Evolutionary conservation across 2,113 vertebrate genomes (phyloP).

Genomic region (Periophthalmodon schlosseri): DNA sequence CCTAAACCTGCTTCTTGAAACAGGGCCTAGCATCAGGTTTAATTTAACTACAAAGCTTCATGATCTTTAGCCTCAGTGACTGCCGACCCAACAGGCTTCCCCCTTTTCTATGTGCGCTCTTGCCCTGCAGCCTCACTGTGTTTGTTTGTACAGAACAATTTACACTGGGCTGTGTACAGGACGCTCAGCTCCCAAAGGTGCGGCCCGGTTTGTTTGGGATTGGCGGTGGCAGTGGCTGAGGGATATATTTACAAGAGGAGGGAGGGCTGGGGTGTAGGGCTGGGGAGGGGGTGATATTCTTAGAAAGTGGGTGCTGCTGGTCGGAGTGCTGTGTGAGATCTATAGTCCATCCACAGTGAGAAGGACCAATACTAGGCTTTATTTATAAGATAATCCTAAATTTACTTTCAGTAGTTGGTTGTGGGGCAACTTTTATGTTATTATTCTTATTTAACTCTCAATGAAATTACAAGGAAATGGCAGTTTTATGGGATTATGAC

Average conservation of each 20-base stretch:
- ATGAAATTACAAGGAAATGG: constrained; percentile 33
- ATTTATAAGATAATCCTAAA: background rate
- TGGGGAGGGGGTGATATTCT: background rate
- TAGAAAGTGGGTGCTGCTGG: background rate
- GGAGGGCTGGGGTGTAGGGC: background rate
- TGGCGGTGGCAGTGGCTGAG: constrained; percentile 13
- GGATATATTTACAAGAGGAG: constrained; percentile 42
- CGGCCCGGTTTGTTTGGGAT: constrained; percentile 35
- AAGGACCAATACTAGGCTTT: background rate
- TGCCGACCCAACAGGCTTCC: constrained; percentile 17
- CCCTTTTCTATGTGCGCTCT: constrained; percentile 26
- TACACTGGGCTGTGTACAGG: constrained; percentile 45
- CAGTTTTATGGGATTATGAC: constrained; percentile 36
- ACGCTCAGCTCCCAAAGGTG: constrained; percentile 33
- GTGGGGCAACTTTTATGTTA: background rate
- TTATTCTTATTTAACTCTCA: background rate
- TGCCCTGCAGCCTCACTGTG: constrained; percentile 42
- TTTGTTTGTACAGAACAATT: constrained; percentile 64
- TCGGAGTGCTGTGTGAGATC: constrained; percentile 1
- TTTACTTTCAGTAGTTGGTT: background rate
- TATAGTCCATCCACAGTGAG: constrained; percentile 13
- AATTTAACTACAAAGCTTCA: constrained; percentile 2
- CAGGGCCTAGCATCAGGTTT: constrained; percentile 2
- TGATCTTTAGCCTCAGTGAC: constrained; percentile 30
- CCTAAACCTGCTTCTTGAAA: no score